Conservation (phyloP, 1,140 invertebrate genomes). For the Euschistus heros region DNA sequence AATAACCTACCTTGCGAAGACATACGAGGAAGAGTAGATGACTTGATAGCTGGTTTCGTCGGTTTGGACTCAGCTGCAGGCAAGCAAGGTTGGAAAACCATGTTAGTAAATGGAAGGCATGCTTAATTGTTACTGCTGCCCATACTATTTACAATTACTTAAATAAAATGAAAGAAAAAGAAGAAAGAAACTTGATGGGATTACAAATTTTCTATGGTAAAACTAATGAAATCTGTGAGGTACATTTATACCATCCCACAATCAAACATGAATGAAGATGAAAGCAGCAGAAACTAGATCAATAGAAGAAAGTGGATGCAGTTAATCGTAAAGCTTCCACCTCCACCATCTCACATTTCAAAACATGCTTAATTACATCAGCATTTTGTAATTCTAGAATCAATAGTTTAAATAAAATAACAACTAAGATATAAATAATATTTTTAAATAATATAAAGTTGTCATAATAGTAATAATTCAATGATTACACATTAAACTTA, state of each 20-base stretch:
- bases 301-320: conserved; percentile 12
- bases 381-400: not conserved
- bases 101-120: conserved; percentile 12
- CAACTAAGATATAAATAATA: no score
- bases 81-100: conserved; percentile 3
- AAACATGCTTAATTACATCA: conserved; percentile 11
- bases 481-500: no score
- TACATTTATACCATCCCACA: no score
- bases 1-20: conserved; percentile 74
- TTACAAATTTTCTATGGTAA: no score
- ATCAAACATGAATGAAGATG: no score
- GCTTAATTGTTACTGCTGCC: conserved; percentile 1
- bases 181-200: no score
- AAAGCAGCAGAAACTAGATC: not conserved
- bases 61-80: conserved; percentile 74
- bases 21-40: conserved; percentile 80
- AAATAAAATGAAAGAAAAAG: no score
- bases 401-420: no score
- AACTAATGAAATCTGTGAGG: no score
- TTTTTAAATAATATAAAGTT: no score
- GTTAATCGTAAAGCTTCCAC: conserved; percentile 17
- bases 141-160: not conserved
- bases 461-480: no score
- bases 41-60: conserved; percentile 88
- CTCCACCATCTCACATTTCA: conserved; percentile 14